Conservation (phyloP, 2,797 vertebrate species). For the Lacerta viridis region DNA sequence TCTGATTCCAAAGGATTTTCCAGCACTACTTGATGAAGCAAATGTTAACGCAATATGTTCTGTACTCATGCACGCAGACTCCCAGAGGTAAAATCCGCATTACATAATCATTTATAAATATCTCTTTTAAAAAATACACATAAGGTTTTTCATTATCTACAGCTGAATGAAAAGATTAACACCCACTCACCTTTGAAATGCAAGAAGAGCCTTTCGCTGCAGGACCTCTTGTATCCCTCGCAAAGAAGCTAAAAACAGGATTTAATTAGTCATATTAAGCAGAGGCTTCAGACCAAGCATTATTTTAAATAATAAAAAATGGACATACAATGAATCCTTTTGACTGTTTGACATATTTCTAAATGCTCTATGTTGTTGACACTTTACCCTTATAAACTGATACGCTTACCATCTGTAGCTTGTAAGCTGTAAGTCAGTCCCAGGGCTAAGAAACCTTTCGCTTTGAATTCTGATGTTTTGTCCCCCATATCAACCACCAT, state of each 20-base stretch:
- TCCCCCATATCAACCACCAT: conserved; percentile 95
- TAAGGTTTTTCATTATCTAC: conserved; percentile 65
- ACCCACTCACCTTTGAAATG: conserved; percentile 94
- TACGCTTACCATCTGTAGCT: conserved; percentile 92
- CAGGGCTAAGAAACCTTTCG: conserved; percentile 95
- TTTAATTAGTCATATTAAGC: conserved; percentile 65
- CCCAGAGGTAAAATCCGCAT: conserved; percentile 64
- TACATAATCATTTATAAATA: conserved; percentile 70
- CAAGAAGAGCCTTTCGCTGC: conserved; percentile 96
- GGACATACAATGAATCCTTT: neutral
- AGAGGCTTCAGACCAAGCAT: conserved; percentile 47
- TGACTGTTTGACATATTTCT: neutral
- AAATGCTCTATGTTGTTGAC: neutral
- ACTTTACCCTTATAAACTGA: neutral
- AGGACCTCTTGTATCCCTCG: conserved; percentile 95
- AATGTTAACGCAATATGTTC: conserved; percentile 53
- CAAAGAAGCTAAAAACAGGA: conserved; percentile 88
- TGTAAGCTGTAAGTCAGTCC: conserved; percentile 96
- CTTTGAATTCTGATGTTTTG: conserved; percentile 95
- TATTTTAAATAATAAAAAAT: neutral
- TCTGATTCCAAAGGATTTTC: conserved; percentile 14
- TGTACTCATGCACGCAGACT: conserved; percentile 49
- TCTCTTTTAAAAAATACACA: conserved; percentile 62
- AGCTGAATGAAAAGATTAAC: conserved; percentile 72
- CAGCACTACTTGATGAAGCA: conserved; percentile 51